Conservation (phyloP, 2,113 vertebrate genomes). For the Holacanthus passer region DNA sequence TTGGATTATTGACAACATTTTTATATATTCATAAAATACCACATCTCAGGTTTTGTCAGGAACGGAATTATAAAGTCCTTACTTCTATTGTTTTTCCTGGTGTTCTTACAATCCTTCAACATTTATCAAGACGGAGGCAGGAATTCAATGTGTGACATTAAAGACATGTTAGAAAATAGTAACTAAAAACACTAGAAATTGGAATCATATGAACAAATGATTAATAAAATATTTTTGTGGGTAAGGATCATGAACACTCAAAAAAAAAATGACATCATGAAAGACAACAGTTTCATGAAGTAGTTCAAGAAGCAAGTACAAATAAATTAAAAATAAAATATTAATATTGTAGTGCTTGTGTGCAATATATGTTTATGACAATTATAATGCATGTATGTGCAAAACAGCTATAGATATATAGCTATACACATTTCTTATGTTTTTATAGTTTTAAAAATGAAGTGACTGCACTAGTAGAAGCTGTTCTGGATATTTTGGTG, state of each 20-base stretch:
- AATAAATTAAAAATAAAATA: too few relatives aligned
- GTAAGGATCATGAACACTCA: background rate
- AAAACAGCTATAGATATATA: too few relatives aligned
- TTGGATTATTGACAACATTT: background rate
- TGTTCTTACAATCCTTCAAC: background rate
- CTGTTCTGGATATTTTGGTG: background rate
- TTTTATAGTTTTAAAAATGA: too few relatives aligned
- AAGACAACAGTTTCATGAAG: too few relatives aligned
- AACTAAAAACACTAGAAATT: background rate
- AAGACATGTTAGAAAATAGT: background rate
- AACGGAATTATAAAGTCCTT: background rate
- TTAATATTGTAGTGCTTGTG: too few relatives aligned
- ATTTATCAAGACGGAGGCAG: background rate
- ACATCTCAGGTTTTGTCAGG: background rate
- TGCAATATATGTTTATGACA: too few relatives aligned
- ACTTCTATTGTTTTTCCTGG: background rate
- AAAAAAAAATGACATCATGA: background rate
- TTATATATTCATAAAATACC: conserved; percentile 4
- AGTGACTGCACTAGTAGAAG: too few relatives aligned
- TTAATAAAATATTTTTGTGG: background rate
- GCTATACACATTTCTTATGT: too few relatives aligned
- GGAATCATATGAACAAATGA: background rate
- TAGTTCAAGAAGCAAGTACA: too few relatives aligned
- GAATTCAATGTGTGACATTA: background rate
- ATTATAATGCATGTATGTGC: too few relatives aligned